These are phyloP conservation scores for Hiodon alosoides DNA, from an alignment of 2,113 vertebrate species.

Conservation along the genomic window DNA sequence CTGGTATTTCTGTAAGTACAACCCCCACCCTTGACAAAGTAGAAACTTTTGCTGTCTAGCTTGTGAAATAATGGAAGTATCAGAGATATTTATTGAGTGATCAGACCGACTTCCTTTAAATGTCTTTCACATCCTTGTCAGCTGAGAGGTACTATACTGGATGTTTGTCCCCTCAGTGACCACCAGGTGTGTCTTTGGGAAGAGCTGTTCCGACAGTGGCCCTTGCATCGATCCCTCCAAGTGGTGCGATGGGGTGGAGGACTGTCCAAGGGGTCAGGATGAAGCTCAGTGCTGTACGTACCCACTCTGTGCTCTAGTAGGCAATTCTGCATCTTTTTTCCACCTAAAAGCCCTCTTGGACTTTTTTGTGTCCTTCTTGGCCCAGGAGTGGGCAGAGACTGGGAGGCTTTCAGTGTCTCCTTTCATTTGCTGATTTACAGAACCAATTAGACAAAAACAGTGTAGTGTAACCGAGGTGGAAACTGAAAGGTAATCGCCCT, in stretches of 20 bases:
- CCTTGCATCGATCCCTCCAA: constrained; percentile 39
- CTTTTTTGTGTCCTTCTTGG: too few relatives aligned
- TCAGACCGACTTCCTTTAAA: too few relatives aligned
- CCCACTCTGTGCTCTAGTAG: not conserved
- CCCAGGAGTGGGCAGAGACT: too few relatives aligned
- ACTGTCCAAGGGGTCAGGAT: constrained; percentile 51
- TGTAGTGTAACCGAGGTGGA: too few relatives aligned
- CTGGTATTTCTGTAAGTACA: constrained; percentile 60
- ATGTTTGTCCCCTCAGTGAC: constrained; percentile 36
- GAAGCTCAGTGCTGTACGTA: constrained; percentile 57
- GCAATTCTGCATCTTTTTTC: not conserved
- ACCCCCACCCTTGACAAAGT: not conserved
- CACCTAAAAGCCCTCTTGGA: too few relatives aligned
- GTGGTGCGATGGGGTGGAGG: constrained; percentile 53
- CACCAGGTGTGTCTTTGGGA: constrained; percentile 43
- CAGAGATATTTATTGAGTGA: too few relatives aligned
- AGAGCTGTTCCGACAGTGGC: constrained; percentile 29
- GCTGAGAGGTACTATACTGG: not conserved
- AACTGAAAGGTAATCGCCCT: too few relatives aligned
- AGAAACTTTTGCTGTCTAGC: not conserved
- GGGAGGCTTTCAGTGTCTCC: too few relatives aligned
- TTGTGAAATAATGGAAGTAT: too few relatives aligned
- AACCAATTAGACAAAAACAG: too few relatives aligned
- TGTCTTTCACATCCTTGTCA: not conserved
- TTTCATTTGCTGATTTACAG: too few relatives aligned